Conservation (phyloP, 2,113 vertebrate species). For the Oryzias celebensis region DNA sequence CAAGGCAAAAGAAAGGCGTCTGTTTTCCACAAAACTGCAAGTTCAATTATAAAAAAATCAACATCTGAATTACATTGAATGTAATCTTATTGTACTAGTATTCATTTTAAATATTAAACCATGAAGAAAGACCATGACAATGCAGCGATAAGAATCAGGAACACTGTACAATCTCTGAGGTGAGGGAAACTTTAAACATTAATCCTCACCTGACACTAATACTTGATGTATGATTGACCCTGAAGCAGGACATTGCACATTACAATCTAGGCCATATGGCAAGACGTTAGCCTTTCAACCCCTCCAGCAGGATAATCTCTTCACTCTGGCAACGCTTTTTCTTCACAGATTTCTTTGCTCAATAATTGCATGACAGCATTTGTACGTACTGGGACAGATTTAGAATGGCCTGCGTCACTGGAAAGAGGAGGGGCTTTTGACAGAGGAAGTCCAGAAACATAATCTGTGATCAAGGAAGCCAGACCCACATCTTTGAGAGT, state of each 20-base stretch:
- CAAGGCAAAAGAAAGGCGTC: constrained; percentile 6
- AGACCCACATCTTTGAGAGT: constrained; percentile 7
- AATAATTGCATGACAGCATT: constrained; percentile 82
- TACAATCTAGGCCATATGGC: constrained; percentile 79
- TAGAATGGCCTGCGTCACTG: constrained; percentile 66
- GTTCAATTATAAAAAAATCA: neutral
- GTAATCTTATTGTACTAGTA: neutral
- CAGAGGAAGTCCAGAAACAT: constrained; percentile 63
- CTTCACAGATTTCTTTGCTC: constrained; percentile 81
- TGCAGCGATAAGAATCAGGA: constrained; percentile 29
- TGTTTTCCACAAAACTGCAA: constrained; percentile 8
- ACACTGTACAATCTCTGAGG: constrained; percentile 59
- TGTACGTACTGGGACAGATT: constrained; percentile 73
- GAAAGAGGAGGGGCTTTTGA: constrained; percentile 48
- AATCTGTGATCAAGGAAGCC: constrained; percentile 66
- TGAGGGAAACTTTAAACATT: constrained; percentile 74
- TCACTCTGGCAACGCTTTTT: constrained; percentile 76
- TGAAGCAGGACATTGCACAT: constrained; percentile 73
- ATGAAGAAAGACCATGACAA: neutral
- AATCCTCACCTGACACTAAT: constrained; percentile 86
- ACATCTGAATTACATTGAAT: neutral
- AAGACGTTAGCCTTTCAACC: constrained; percentile 78
- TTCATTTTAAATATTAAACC: neutral
- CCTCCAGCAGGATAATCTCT: constrained; percentile 78
- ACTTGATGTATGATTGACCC: constrained; percentile 83